Evolutionary conservation across 2,797 vertebrate species (phyloP).

Genomic region (Cuniculus paca): DNA sequence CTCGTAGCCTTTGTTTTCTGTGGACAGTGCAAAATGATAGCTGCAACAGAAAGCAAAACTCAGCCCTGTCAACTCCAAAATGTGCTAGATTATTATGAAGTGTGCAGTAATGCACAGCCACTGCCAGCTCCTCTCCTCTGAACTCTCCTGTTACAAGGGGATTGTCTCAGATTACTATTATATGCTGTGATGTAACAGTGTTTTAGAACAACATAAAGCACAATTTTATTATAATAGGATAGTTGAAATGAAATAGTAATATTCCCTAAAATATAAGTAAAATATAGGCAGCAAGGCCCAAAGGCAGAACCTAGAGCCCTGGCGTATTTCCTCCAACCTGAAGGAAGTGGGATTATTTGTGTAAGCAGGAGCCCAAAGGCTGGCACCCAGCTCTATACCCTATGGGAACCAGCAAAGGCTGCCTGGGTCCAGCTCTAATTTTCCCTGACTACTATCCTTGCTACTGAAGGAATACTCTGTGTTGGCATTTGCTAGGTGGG

Average conservation of each 20-base stretch:
- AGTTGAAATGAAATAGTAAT: neutral
- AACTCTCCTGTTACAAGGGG: neutral
- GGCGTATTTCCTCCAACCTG: neutral
- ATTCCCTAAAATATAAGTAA: neutral
- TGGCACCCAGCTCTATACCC: accelerated
- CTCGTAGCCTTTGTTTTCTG: neutral
- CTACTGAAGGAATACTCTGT: neutral
- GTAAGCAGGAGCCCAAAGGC: neutral
- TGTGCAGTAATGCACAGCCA: neutral
- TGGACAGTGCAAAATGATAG: neutral
- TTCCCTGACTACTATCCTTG: neutral
- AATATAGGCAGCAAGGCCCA: neutral
- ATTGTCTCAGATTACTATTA: neutral
- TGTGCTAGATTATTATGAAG: neutral
- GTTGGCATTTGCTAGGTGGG: neutral
- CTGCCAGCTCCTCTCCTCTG: neutral
- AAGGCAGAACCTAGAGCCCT: neutral
- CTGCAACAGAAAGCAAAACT: neutral
- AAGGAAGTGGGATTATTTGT: neutral
- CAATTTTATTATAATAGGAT: neutral
- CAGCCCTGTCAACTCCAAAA: too few species aligned
- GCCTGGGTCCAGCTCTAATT: neutral
- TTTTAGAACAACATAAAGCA: neutral
- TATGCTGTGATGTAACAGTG: neutral
- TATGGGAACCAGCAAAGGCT: neutral